phyloP scores from a whole-genome alignment of 2,888 invertebrate species.

The Parascotia fuliginaria region DNA sequence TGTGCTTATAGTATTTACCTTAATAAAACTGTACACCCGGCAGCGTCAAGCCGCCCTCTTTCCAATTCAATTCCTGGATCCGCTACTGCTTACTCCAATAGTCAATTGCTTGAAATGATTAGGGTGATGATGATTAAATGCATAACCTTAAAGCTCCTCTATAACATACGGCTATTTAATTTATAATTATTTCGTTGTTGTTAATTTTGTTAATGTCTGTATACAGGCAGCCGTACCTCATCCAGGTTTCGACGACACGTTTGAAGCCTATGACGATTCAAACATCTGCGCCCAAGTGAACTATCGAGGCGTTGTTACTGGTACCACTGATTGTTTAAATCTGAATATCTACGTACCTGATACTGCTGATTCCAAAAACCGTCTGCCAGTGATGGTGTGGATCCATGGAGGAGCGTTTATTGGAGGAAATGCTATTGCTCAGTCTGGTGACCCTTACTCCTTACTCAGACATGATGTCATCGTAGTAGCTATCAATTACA shows the following conservation, averaged over 20 bases:
- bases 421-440: background rate
- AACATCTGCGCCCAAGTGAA: conserved; percentile 34
- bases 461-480: conserved; percentile 21
- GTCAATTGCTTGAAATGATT: too few species aligned
- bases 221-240: conserved; percentile 35
- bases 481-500: conserved; percentile 23
- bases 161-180: too few species aligned
- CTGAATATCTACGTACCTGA: conserved; percentile 43
- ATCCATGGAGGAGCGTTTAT: conserved; percentile 24
- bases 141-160: too few species aligned
- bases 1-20: too few species aligned
- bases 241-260: conserved; percentile 26
- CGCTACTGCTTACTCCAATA: too few species aligned
- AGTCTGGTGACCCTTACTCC: background rate
- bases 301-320: background rate
- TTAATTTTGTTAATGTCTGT: too few species aligned
- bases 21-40: too few species aligned
- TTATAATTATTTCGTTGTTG: too few species aligned
- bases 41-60: too few species aligned
- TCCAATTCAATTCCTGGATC: too few species aligned
- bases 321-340: conserved; percentile 38
- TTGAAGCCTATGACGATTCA: conserved; percentile 40
- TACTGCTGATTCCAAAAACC: conserved; percentile 14
- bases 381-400: conserved; percentile 26
- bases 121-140: too few species aligned